Percentiles rank a stretch among this genome's conserved stretches.
These are phyloP conservation scores for Malurus elegans DNA, from an alignment of 2,113 vertebrate species.

Conservation along the genomic window DNA sequence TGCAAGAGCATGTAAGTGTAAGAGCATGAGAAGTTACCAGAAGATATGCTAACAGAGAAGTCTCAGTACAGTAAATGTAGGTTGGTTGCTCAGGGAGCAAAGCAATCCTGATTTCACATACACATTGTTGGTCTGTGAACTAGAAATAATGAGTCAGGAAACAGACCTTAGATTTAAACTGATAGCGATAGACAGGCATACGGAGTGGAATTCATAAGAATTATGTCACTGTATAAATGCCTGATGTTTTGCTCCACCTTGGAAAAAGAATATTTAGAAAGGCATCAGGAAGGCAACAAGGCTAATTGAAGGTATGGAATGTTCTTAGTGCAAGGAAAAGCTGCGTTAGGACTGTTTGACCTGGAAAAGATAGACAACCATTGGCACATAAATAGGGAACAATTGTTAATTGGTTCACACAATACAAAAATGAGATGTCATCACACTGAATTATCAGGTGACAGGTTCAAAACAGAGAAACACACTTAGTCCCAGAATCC, in stretches of 20 bases:
- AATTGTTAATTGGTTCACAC: not conserved
- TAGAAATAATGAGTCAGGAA: not conserved
- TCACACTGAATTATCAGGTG: not conserved
- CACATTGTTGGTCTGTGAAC: not conserved
- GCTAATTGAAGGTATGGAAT: not conserved
- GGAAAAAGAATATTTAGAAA: not conserved
- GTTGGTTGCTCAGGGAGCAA: not conserved
- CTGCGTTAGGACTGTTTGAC: not conserved
- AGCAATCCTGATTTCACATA: not conserved
- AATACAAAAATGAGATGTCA: not conserved
- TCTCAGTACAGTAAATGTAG: not conserved
- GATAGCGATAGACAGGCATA: not conserved
- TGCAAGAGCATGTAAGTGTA: too few relatives aligned
- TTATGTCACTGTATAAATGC: not conserved
- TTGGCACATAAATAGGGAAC: not conserved
- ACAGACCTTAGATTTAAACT: not conserved
- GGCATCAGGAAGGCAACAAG: not conserved
- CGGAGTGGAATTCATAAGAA: not conserved
- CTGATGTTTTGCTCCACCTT: not conserved
- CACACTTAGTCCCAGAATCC: not conserved
- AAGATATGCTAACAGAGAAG: accelerated
- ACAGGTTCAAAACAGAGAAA: not conserved
- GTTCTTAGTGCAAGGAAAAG: not conserved
- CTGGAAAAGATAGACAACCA: not conserved
- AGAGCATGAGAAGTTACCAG: not conserved